Evolutionary conservation across 1,140 invertebrate species (phyloP).

Genomic region (Drosophila pandora): DNA sequence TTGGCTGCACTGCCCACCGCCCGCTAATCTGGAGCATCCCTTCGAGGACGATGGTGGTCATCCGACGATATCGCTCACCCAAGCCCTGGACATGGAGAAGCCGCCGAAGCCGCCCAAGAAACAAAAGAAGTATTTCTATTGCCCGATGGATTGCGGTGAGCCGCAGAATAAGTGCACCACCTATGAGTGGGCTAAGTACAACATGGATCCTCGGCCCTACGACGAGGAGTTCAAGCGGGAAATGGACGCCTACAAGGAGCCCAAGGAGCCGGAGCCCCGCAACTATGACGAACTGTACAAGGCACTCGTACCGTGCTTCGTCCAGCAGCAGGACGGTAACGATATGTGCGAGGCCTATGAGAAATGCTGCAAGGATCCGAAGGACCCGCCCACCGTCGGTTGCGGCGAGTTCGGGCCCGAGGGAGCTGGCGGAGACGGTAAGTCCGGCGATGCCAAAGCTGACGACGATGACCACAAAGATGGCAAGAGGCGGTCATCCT

Average conservation of each 20-base stretch:
- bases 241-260: neutral
- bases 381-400: slow-evolving; percentile 3
- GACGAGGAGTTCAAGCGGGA: slow-evolving; percentile 10
- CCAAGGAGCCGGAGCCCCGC: slow-evolving; percentile 29
- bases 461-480: slow-evolving; percentile 8
- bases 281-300: slow-evolving; percentile 63
- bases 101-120: slow-evolving; percentile 2
- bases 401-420: slow-evolving; percentile 20
- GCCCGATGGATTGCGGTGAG: slow-evolving; percentile 20
- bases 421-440: slow-evolving; percentile 12
- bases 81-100: slow-evolving; percentile 23
- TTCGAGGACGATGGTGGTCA: slow-evolving; percentile 13
- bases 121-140: slow-evolving; percentile 23
- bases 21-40: neutral
- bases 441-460: slow-evolving; percentile 2
- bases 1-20: slow-evolving; percentile 23
- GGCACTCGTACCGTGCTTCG: slow-evolving; percentile 44
- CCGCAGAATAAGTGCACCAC: slow-evolving; percentile 44
- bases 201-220: neutral
- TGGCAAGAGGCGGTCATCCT: too few relatives aligned
- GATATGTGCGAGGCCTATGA: slow-evolving; percentile 10
- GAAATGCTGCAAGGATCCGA: slow-evolving; percentile 36
- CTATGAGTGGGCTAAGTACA: slow-evolving; percentile 40
- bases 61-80: neutral
- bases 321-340: neutral